Conservation (phyloP, 2,797 vertebrate species). For the Nyctalus aviator region DNA sequence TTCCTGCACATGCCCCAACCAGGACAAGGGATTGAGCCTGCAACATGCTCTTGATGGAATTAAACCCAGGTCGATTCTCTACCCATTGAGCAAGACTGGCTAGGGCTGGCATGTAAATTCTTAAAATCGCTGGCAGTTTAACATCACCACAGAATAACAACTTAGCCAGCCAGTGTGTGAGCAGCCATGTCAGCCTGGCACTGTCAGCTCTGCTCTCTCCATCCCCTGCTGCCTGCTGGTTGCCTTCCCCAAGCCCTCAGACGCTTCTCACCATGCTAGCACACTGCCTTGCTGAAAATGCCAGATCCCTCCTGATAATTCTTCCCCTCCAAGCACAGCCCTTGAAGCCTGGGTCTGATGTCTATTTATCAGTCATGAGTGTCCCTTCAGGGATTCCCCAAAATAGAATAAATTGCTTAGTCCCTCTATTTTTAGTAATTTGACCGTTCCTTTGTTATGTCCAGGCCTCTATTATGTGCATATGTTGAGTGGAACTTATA, state of each 20-base stretch:
- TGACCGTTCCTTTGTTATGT: background rate
- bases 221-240: background rate
- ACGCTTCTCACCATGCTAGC: background rate
- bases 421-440: background rate
- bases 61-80: too few species aligned
- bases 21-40: too few species aligned
- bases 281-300: too few species aligned
- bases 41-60: too few species aligned
- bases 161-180: background rate
- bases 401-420: background rate
- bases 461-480: background rate
- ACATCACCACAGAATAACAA: background rate
- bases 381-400: background rate
- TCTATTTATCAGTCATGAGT: background rate
- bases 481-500: background rate
- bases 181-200: background rate
- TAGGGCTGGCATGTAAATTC: background rate
- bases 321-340: background rate
- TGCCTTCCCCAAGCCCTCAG: too few species aligned
- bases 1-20: too few species aligned
- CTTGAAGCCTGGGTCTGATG: background rate
- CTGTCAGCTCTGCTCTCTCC: background rate
- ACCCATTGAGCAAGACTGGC: too few species aligned
- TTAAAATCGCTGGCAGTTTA: background rate
- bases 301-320: background rate